Evolutionary conservation across 2,113 vertebrate species (phyloP), one percentile per base, ranked within the genome.

Genomic region (Ctenodactylus gundi): DNA sequence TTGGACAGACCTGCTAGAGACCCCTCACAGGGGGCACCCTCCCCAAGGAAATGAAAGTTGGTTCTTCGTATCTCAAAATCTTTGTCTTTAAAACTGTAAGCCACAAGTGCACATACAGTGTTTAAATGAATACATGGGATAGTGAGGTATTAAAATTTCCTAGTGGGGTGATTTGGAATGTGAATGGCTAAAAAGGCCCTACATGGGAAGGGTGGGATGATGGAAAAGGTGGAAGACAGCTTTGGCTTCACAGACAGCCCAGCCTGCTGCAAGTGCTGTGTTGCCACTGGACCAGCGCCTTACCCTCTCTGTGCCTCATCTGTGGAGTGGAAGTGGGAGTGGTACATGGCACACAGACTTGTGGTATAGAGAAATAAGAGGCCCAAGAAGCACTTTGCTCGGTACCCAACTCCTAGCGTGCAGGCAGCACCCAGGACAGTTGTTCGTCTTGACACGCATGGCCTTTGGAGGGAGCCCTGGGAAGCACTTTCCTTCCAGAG

Each of bases 361-460:
- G 9, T 70, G 25, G 17, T 7, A 11, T 41, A 20, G 36, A 39
- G 20, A 12, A 41, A 25, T 72, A 12, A 41, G 58, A 72, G 29
- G 36, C 29, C 46, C 6, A 18, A 14, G 80, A 18, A 57, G 49
- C 4, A 2, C 73, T 62, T 14, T 13, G 57, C 78, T 64, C 36
- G 1, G 65, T 29, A 11, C 46, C 55, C 0, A 51, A 34, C 46
- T 6, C 27, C 2, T 39, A 6, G 64, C 78, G 34, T 75, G 60
- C 73, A 23, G 73, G 31, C 17, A 9, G 1, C 18, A 1, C 1
- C 3, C 0, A 34, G 78, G 39, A 39, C 18, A 3, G 44, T 29
- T 23, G 25, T 21, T 81, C 23, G 2, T 10, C 27, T 0, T 29
- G 18, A 13, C 13, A n/a, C 21, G 23, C 4, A 0, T 29, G 36